Evolutionary conservation across 2,888 invertebrate species (phyloP).

Genomic region (Trichogramma dendrolimi): DNA sequence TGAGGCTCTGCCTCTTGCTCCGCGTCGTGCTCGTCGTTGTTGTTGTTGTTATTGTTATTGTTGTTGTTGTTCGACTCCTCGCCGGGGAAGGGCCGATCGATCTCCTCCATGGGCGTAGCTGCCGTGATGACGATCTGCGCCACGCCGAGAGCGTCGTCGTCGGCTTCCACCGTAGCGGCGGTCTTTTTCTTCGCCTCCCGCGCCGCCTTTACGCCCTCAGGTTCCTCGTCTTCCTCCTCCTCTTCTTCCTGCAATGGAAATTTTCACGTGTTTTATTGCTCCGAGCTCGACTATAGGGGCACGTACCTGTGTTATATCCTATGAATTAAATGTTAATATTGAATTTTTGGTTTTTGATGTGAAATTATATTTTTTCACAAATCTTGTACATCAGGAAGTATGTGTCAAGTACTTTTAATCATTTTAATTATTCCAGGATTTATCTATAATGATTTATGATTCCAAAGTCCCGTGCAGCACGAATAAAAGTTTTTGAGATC

Average conservation of each 20-base stretch:
- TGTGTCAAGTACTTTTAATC: no score
- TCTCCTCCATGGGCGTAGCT: constrained; percentile 89
- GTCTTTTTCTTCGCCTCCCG: constrained; percentile 20
- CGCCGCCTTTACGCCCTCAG: constrained; percentile 22
- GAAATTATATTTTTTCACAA: neutral
- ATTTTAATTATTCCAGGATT: no score
- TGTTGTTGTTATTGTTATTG: constrained; percentile 23
- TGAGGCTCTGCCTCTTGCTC: constrained; percentile 29
- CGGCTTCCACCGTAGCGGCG: constrained; percentile 35
- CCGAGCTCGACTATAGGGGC: no score
- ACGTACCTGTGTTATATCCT: no score
- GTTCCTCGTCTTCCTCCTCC: constrained; percentile 26
- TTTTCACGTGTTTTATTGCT: neutral
- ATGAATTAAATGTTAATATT: neutral
- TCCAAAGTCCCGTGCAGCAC: no score
- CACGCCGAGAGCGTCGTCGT: constrained; percentile 71
- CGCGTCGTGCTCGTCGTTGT: constrained; percentile 24
- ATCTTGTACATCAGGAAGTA: no score
- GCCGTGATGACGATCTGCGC: constrained; percentile 91
- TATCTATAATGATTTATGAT: no score
- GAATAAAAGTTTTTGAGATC: no score
- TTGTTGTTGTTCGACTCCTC: constrained; percentile 41
- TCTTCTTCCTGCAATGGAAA: constrained; percentile 22
- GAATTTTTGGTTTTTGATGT: neutral
- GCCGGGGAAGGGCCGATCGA: constrained; percentile 75